Conservation (phyloP, 2,797 vertebrate species). For the Sandelia bainsii region DNA sequence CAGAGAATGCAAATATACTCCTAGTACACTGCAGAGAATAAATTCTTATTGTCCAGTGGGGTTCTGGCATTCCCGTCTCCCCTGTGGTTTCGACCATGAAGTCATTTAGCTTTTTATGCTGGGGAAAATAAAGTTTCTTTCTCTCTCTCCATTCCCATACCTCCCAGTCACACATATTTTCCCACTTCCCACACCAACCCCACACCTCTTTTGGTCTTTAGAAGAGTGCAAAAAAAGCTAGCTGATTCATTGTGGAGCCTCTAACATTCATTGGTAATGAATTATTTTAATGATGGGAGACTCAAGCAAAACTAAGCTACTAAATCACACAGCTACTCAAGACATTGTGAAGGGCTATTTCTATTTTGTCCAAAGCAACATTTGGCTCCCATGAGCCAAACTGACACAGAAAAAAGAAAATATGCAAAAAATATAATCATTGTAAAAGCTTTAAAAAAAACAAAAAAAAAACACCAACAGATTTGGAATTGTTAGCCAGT, state of each 20-base stretch:
- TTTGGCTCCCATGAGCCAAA: slow-evolving; percentile 71
- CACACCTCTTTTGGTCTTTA: slow-evolving; percentile 78
- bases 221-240: slow-evolving; percentile 71
- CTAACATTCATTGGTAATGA: slow-evolving; percentile 84
- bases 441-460: slow-evolving; percentile 28
- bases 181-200: slow-evolving; percentile 46
- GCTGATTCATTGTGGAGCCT: slow-evolving; percentile 87
- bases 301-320: slow-evolving; percentile 84
- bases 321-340: slow-evolving; percentile 82
- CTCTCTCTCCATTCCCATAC: background rate
- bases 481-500: slow-evolving; percentile 19
- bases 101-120: slow-evolving; percentile 76
- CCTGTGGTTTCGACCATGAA: slow-evolving; percentile 86
- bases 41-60: slow-evolving; percentile 85
- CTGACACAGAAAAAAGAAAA: slow-evolving; percentile 49
- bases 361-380: slow-evolving; percentile 62
- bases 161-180: slow-evolving; percentile 19
- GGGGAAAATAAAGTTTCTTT: background rate
- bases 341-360: slow-evolving; percentile 71
- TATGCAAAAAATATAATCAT: slow-evolving; percentile 14
- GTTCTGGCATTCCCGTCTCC: slow-evolving; percentile 78
- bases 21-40: slow-evolving; percentile 84
- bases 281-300: slow-evolving; percentile 85
- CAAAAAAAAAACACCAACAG: background rate
- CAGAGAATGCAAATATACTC: slow-evolving; percentile 69